Evolutionary conservation across 2,888 invertebrate genomes (phyloP), one percentile per base, ranked within the genome.

Genomic region (Epinotia nisella): DNA sequence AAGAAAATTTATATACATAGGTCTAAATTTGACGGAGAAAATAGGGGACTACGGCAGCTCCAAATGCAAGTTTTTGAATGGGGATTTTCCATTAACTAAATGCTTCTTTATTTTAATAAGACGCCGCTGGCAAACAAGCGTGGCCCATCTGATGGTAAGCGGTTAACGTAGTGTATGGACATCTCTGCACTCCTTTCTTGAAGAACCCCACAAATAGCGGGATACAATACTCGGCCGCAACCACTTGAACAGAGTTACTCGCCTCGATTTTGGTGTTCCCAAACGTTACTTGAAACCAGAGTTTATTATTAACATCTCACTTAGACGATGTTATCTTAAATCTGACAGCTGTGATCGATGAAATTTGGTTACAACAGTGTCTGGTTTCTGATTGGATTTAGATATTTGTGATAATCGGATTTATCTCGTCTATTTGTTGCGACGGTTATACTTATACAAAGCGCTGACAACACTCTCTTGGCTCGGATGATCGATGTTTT

Each of bases 311-410:
- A 77, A 76, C 72, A 74, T 76, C 74, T 69, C 77, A 78, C 77
- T 78, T 77, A 77, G 74, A 74, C 78, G 86, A 85, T 85, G 79
- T 80, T 87, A 89, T 88, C 87, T 77, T 76, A 74, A 77, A 86
- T 87, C 87, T 83, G 81, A 82, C 80, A 78, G 77, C 75, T 49
- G 76, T 82, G 81, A 84, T 85, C 79, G 85, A 86, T 85, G 78
- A 75, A 81, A 78, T 77, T 76, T 77, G 79, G 75, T 69, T 69
- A 51, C 66, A 75, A 78, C 62, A 69, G 68, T n/a, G 56, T 62
- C 19, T 39, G n/a, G 56, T 61, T 68, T 62, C 49, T 56, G 72
- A 72, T 72, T 68, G 72, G 72, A 62, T 73, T 73, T 59, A 69
- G 68, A 73, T 73, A 49, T 29, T 64, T 64, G 39, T 62, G 72